These are phyloP conservation scores for Noctua janthe DNA, from an alignment of 2,888 invertebrate species.

Conservation along the genomic window DNA sequence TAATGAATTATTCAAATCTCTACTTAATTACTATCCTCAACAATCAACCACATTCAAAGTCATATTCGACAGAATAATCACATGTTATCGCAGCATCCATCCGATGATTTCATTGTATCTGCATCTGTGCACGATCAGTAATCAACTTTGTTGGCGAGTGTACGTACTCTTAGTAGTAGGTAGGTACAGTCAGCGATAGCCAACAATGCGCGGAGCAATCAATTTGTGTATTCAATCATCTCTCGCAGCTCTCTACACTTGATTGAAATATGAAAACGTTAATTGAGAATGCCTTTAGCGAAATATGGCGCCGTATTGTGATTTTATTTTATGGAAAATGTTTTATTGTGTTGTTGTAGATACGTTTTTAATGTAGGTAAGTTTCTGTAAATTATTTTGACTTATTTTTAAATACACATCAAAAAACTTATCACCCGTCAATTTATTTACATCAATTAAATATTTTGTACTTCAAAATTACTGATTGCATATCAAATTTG, in stretches of 20 bases:
- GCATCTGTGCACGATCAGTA: conserved; percentile 70
- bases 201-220: conserved; percentile 81
- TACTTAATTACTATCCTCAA: conserved; percentile 18
- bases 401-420: no score
- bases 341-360: background rate
- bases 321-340: background rate
- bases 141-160: conserved; percentile 78
- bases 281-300: conserved; percentile 67
- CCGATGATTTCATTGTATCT: conserved; percentile 58
- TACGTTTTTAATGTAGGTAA: conserved; percentile 6
- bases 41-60: conserved; percentile 19
- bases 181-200: conserved; percentile 64
- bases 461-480: no score
- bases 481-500: no score
- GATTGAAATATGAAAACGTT: conserved; percentile 69
- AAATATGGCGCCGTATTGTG: conserved; percentile 39
- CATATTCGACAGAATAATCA: conserved; percentile 55
- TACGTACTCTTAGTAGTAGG: conserved; percentile 32
- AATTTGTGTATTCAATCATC: conserved; percentile 83
- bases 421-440: no score
- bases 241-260: conserved; percentile 64
- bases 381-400: background rate
- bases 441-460: no score
- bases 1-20: conserved; percentile 1
- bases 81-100: conserved; percentile 48